Conservation (phyloP, 2,888 invertebrate species). For the Eristalinus sepulchralis region DNA sequence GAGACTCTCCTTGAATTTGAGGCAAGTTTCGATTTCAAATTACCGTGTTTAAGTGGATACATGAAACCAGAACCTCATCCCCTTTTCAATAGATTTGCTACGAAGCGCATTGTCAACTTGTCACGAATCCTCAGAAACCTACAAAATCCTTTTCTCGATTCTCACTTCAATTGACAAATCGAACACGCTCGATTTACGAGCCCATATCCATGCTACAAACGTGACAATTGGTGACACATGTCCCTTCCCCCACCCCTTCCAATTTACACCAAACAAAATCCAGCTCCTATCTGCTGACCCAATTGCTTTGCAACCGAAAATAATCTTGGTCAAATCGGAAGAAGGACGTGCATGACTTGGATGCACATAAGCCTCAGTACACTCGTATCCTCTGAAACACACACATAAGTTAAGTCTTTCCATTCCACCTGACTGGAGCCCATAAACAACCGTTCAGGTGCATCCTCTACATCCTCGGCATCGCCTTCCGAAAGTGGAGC, state of each 20-base stretch:
- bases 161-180: not conserved
- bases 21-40: too few species aligned
- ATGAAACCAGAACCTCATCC: too few species aligned
- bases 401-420: not conserved
- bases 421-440: slow-evolving; percentile 23
- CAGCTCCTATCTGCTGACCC: not conserved
- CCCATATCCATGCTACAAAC: not conserved
- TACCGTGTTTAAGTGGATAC: too few species aligned
- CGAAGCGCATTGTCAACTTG: too few species aligned
- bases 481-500: slow-evolving; percentile 33
- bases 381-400: not conserved
- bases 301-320: not conserved
- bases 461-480: not conserved
- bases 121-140: not conserved
- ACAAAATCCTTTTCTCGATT: not conserved
- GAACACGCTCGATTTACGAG: not conserved
- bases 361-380: not conserved
- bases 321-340: slow-evolving; percentile 9
- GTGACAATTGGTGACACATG: not conserved
- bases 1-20: too few species aligned
- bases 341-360: not conserved
- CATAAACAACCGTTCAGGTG: slow-evolving; percentile 27
- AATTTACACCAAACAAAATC: too few species aligned
- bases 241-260: not conserved
- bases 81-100: too few species aligned